Percentiles rank a stretch among this genome's conserved stretches.
phyloP scores from a whole-genome alignment of 2,113 vertebrate species.

The Dolichallabes microphthalmus region DNA sequence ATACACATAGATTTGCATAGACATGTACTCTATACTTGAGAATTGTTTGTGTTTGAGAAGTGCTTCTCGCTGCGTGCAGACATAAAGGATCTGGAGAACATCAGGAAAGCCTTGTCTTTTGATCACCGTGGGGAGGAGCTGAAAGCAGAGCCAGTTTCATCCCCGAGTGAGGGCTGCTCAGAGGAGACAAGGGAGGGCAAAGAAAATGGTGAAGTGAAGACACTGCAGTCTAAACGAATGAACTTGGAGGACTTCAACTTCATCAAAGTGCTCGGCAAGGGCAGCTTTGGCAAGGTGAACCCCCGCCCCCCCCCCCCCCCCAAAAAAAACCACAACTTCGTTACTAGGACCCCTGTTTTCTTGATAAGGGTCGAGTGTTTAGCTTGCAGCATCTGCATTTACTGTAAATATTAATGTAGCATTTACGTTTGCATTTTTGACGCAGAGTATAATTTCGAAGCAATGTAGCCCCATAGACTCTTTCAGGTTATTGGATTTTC shows the following conservation, averaged over 20 bases:
- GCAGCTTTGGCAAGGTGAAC: conserved; percentile 95
- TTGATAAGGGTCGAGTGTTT: not conserved
- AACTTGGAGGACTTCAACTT: conserved; percentile 88
- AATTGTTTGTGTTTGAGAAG: not conserved
- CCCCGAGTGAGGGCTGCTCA: conserved; percentile 62
- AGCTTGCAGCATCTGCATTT: not conserved
- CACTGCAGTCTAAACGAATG: conserved; percentile 80
- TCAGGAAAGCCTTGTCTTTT: conserved; percentile 91
- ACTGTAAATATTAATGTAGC: not conserved
- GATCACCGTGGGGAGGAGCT: conserved; percentile 89
- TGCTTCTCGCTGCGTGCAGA: conserved; percentile 66
- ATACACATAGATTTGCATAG: not conserved
- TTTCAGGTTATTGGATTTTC: not conserved
- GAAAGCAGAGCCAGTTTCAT: conserved; percentile 67
- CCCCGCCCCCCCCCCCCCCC: not conserved
- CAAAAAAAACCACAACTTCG: not conserved
- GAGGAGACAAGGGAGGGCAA: conserved; percentile 66
- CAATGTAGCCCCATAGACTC: not conserved
- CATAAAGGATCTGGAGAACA: conserved; percentile 92
- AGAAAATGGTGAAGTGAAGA: conserved; percentile 84
- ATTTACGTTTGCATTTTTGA: not conserved
- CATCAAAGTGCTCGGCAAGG: conserved; percentile 97
- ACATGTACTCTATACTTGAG: not conserved
- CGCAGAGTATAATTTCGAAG: not conserved
- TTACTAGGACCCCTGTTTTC: not conserved